Evolutionary conservation across 2,797 vertebrate genomes (phyloP), one percentile per base, ranked within the genome.

Genomic region (Epinephelus awoara): DNA sequence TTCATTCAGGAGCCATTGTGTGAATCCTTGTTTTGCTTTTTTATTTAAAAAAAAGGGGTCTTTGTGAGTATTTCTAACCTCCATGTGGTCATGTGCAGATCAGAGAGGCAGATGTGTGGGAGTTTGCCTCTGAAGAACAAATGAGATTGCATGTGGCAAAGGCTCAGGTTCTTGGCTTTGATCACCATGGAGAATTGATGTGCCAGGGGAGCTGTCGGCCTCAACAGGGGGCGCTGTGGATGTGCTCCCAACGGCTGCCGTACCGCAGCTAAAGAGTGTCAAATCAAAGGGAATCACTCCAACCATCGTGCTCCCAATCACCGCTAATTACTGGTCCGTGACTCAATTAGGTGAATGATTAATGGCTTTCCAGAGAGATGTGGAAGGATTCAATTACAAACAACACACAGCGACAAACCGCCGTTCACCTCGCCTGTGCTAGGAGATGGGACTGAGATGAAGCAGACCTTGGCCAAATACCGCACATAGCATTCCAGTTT

Each of bases 301-400:
- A 83, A 82, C 80, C 85, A 90, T 87, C 80, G 72, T 89, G 84
- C 87, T 81, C 77, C 90, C 91, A 90, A 92, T 92, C 92, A 91
- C 72, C 4, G 67, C 85, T 91, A 92, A 94, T 95, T 90, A 92
- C 91, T 91, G 79, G 87, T 88, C 86, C 75, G 82, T 92, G 91
- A 89, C 91, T 92, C 90, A 92, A 91, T 93, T 93, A 94, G 85
- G 79, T 84, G 82, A 89, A 82, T 92, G 92, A 93, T 93, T 92
- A 91, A 93, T 93, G 86, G 71, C 77, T 87, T 93, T 89, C 81
- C 68, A 90, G 88, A 91, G 84, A 80, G 86, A 89, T 84, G 86
- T 85, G 89, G 91, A 93, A 91, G 85, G 91, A 91, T 94, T 91
- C 85, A 89, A 92, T 92, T 93, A 91, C 79, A 90, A 89, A 89